A percentile compares a stretch with the other conserved stretches of the same genome.
Evolutionary conservation across 2,888 invertebrate genomes (phyloP).

Genomic region (Escarpia spicata): DNA sequence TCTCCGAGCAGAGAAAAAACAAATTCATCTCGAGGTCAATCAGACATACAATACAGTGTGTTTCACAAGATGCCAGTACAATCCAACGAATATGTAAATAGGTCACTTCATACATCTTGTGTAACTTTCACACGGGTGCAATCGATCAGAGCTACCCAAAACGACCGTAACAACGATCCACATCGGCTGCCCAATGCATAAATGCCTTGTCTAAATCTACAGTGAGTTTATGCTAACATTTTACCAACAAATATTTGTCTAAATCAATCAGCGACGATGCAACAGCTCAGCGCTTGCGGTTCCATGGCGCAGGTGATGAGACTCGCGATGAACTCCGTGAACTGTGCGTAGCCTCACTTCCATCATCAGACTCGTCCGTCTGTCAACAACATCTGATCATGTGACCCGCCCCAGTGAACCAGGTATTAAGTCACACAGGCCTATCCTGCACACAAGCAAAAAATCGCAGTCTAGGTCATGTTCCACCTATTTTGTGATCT

Average conservation of each 20-base stretch:
- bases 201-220: not conserved
- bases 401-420: too few relatives aligned
- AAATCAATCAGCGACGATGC: not conserved
- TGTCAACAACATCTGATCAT: not conserved
- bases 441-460: too few relatives aligned
- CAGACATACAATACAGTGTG: not conserved
- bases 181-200: not conserved
- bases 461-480: too few relatives aligned
- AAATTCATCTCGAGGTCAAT: not conserved
- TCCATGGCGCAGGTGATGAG: not conserved
- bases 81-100: not conserved
- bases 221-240: not conserved
- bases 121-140: not conserved
- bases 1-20: not conserved
- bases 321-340: not conserved
- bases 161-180: not conserved
- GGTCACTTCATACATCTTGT: not conserved
- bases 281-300: not conserved
- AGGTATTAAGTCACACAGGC: too few relatives aligned
- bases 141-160: not conserved
- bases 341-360: not conserved
- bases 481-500: too few relatives aligned
- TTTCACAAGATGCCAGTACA: not conserved
- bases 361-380: not conserved
- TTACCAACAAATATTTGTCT: constrained; percentile 13